phyloP scores from a whole-genome alignment of 2,797 vertebrate species.

The Pipistrellus kuhlii region DNA sequence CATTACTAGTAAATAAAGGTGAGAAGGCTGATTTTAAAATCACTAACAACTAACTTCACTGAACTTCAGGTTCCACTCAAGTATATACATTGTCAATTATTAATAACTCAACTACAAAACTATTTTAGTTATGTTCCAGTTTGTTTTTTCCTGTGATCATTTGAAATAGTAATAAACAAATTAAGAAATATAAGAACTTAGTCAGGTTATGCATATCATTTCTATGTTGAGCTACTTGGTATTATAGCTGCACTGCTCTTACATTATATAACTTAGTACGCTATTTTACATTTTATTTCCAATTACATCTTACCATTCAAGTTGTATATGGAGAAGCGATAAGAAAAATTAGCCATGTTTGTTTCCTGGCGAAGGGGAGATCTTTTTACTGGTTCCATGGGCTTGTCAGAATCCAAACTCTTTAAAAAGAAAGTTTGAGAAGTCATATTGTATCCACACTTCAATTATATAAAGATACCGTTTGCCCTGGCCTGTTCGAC shows the following conservation, averaged over 20 bases:
- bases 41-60: conserved; percentile 47
- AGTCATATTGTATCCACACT: conserved; percentile 52
- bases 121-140: conserved; percentile 12
- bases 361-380: conserved; percentile 97
- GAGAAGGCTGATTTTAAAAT: conserved; percentile 48
- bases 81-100: conserved; percentile 23
- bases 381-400: conserved; percentile 93
- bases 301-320: conserved; percentile 93
- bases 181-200: conserved; percentile 37
- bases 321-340: conserved; percentile 99
- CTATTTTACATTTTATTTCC: conserved; percentile 57
- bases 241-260: background rate
- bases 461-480: conserved; percentile 27
- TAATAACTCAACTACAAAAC: conserved; percentile 50
- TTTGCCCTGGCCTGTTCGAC: too few species aligned
- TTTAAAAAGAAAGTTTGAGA: conserved; percentile 80
- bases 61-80: conserved; percentile 41
- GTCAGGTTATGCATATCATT: background rate
- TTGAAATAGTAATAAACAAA: conserved; percentile 60
- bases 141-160: conserved; percentile 43
- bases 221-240: conserved; percentile 52
- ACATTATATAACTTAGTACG: conserved; percentile 34
- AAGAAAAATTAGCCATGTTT: conserved; percentile 99
- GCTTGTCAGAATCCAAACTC: conserved; percentile 97
- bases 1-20: conserved; percentile 45